Base-by-base conservation (phyloP, 2,888 invertebrate species). In the Lasioglossum morio region DNA sequence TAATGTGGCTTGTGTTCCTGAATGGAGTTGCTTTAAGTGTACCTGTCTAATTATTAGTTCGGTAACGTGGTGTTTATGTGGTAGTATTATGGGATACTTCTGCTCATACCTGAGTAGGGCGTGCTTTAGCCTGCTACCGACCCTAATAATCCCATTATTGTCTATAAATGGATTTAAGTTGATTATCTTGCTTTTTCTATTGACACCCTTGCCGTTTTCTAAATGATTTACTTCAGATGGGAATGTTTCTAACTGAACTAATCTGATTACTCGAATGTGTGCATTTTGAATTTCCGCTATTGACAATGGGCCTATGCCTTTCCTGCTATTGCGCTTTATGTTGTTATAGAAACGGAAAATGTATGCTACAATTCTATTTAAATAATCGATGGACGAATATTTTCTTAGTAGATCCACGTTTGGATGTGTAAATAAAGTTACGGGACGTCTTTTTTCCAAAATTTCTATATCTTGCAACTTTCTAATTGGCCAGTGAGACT, bases 81-180 rank as follows among this genome's bases (percentile, higher is more conserved):
- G 73, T 4, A 79, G 23, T 40, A 69, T 0, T 19, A 74, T 66
- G 1, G 79, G 74, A 34, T 74, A 37, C 8, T 79, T 74, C 16
- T n/a, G 27, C 0, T 4, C 19, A 53, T 74, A 79, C 1, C 40
- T 74, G 14, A 79, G 1, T 0, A 23, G 37, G 0, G 73, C 43
- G 12, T 79, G 34, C 0, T 23, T 66, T 40, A 40, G 3, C 40
- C 40, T 40, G 40, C 40, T 40, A 40, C 40, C 40, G 40, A 40
- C 40, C 40, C 40, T 40, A 8, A 40, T 40, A 40, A 40, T 40
- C 10, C 43, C 30, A 7, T n/a, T 16, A 0, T 57, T 30, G 10
- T 81, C 81, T 30, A 76, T n/a, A 34, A 81, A 81, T 30, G 76
- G 75, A 1, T 30, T 70, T 34, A 70, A 46, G 19, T 1, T 43